Evolutionary conservation across 2,113 vertebrate species (phyloP).

Genomic region (Chascanopsetta lugubris): DNA sequence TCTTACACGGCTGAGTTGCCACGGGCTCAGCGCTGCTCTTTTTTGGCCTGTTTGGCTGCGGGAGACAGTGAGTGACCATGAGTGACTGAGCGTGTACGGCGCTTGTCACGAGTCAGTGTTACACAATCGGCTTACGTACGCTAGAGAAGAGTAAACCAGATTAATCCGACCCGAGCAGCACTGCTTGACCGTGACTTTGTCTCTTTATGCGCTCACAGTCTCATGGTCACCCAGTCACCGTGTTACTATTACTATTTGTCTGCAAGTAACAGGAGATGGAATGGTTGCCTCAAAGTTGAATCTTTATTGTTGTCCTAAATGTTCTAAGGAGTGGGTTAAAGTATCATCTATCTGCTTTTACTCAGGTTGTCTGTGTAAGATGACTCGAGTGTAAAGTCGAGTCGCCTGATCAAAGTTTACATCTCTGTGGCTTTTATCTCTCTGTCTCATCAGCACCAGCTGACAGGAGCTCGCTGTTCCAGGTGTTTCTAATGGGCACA

Average conservation of each 20-base stretch:
- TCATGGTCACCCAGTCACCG: not conserved
- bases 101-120: constrained; percentile 35
- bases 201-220: not conserved
- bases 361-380: constrained; percentile 1
- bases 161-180: constrained; percentile 28
- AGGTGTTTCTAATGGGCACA: constrained; percentile 5
- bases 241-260: not conserved
- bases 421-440: constrained; percentile 32
- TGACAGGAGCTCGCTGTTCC: constrained; percentile 2
- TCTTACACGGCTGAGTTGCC: not conserved
- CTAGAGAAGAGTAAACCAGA: constrained; percentile 30
- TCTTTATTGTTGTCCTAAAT: not conserved
- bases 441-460: constrained; percentile 38
- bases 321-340: not conserved
- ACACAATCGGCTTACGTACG: constrained; percentile 19
- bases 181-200: not conserved
- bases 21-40: constrained; percentile 2
- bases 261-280: not conserved
- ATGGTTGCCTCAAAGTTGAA: not conserved
- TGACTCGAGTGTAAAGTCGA: constrained; percentile 21
- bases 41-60: constrained; percentile 1
- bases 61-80: not conserved
- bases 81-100: not conserved
- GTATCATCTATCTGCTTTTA: not conserved
- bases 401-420: constrained; percentile 54